Base-by-base conservation (phyloP, 1,140 invertebrate species). In the Archegozetes longisetosus region DNA sequence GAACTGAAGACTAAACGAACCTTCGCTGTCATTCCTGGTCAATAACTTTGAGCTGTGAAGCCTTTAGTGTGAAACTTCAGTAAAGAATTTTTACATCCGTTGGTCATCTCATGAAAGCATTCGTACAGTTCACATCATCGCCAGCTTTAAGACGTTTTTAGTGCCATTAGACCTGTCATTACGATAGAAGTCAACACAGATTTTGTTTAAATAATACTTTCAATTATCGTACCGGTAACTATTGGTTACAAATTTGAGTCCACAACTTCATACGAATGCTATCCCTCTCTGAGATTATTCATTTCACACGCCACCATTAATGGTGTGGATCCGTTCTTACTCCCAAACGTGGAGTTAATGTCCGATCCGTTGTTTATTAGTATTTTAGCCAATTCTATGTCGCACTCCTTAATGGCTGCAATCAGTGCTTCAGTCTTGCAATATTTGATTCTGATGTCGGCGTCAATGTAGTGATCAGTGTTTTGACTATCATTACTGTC, bases 61-160 rank as follows among this genome's bases (percentile, higher is more conserved):
- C 83, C 72, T 89, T 91, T 69, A 87, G 80, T 23, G 86, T 82
- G n/a, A 46, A 85, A 80, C 61, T 84, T 82, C 46, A 95, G 80
- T 60, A 90, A 80, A 24, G 74, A 71, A 47, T 83, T 78, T 68
- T 81, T 81, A 66, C 87, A 88, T 22, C 68, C 17, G 29, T 48
- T 50, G 20, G 22, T 3, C 2, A 47, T 13, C 23, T 29, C 29
- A 1, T 47, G 17, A 2, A 46, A 47, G 24, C 55, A 57, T 28
- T 57, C 55, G 29, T 47, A 57, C 20, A 47, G 55, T 50, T 57
- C 55, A 57, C 29, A 50, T 57, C 25, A 27, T 1, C n/a, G 1
- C 29, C 40, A 13, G 2, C 2, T 23, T 29, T 25, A 50, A 13
- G 14, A 28, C 40, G 20, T 47, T 50, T 17, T 17, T 50, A 9